phyloP scores from a whole-genome alignment of 1,140 invertebrate species.

The Hycleus phaleratus region DNA sequence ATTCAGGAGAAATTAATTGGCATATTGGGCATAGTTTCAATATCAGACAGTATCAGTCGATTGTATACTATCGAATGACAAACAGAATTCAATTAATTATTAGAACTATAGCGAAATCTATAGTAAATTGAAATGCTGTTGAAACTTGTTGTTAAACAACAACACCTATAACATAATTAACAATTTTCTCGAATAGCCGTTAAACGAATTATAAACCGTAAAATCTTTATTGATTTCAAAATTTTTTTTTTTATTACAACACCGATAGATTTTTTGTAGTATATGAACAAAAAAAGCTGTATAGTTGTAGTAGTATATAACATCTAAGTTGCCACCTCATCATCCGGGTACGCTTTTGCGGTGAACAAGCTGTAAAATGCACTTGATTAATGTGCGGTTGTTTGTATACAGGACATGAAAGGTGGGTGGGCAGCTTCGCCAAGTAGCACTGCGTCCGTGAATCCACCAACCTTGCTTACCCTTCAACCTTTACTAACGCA shows the following conservation, averaged over 20 bases:
- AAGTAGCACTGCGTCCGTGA: slow-evolving; percentile 28
- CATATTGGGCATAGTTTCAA: slow-evolving; percentile 8
- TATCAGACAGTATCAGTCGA: slow-evolving; percentile 4
- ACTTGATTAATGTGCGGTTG: slow-evolving; percentile 36
- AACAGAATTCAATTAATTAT: slow-evolving; percentile 15
- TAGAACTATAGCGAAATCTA: slow-evolving; percentile 5
- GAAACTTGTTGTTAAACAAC: not conserved
- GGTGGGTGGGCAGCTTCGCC: slow-evolving; percentile 35
- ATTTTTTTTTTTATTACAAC: no score
- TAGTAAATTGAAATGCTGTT: slow-evolving; percentile 9
- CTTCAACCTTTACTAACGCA: slow-evolving; percentile 34
- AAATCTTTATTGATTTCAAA: not conserved
- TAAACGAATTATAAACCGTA: not conserved
- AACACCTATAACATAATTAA: not conserved
- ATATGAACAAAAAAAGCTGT: no score
- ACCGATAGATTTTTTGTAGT: not conserved
- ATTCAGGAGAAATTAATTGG: slow-evolving; percentile 12
- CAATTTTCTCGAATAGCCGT: not conserved
- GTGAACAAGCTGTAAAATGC: slow-evolving; percentile 27
- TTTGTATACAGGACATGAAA: slow-evolving; percentile 39
- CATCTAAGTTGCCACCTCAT: slow-evolving; percentile 4
- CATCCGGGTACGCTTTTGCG: slow-evolving; percentile 24
- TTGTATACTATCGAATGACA: not conserved
- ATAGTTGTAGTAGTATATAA: not conserved
- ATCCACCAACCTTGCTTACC: slow-evolving; percentile 32